Percentiles rank a stretch among this genome's conserved stretches.
phyloP scores from a whole-genome alignment of 2,888 invertebrate species.

The Nasonovia ribisnigri region DNA sequence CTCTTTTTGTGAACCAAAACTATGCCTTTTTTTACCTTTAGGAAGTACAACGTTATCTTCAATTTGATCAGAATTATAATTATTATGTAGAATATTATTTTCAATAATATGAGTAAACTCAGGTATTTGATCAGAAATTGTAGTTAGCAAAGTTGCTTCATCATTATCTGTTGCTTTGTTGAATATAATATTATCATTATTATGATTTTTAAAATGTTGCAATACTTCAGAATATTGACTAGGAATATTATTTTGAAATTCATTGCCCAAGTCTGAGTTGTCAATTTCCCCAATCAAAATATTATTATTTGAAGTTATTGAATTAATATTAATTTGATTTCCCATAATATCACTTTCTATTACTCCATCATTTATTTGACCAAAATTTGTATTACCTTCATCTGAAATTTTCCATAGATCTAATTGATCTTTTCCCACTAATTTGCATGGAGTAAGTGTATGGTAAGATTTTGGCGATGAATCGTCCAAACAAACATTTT shows the following conservation, averaged over 20 bases:
- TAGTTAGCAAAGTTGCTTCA: background rate
- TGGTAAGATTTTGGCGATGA: background rate
- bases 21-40: background rate
- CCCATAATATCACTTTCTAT: background rate
- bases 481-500: background rate
- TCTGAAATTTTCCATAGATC: background rate
- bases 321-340: conserved; percentile 4
- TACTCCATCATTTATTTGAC: background rate
- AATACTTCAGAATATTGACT: background rate
- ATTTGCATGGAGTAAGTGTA: background rate
- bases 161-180: background rate
- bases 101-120: background rate
- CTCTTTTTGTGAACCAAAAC: background rate
- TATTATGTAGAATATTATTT: background rate
- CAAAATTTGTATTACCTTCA: background rate
- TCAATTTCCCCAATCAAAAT: background rate
- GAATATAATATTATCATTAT: background rate
- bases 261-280: background rate
- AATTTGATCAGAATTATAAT: background rate
- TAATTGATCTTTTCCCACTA: background rate
- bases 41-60: background rate
- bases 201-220: background rate
- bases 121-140: background rate
- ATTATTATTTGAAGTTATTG: conserved; percentile 3
- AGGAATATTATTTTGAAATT: background rate